phyloP scores from a whole-genome alignment of 2,888 invertebrate genomes.

The Matsumyia berberina region DNA sequence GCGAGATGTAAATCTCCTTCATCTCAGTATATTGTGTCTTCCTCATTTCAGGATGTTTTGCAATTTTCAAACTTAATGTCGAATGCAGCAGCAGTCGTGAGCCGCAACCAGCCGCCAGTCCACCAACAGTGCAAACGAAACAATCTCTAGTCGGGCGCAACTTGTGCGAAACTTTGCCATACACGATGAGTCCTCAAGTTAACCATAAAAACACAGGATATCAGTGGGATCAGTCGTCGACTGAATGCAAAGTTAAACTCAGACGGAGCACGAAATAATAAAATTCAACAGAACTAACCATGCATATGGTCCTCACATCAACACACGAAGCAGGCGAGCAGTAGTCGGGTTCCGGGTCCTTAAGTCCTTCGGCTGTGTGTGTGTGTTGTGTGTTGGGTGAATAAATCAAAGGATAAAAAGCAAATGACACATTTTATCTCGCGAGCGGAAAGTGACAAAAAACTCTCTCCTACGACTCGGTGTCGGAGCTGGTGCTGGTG shows the following conservation, averaged over 20 bases:
- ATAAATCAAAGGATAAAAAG: conserved; percentile 75
- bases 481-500: too few species aligned
- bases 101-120: not conserved
- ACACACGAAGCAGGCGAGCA: conserved; percentile 1
- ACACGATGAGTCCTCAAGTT: conserved; percentile 71
- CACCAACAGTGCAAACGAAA: conserved; percentile 9
- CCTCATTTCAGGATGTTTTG: conserved; percentile 41
- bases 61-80: conserved; percentile 49
- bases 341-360: conserved; percentile 6
- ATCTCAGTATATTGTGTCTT: conserved; percentile 45
- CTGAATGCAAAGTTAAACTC: conserved; percentile 65
- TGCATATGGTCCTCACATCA: conserved; percentile 54
- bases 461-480: conserved; percentile 27
- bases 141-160: conserved; percentile 37
- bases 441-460: conserved; percentile 71
- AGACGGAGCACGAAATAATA: conserved; percentile 59
- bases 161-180: conserved; percentile 60
- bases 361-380: conserved; percentile 41
- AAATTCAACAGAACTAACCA: conserved; percentile 56
- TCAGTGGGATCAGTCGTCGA: conserved; percentile 70
- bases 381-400: conserved; percentile 53
- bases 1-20: conserved; percentile 46
- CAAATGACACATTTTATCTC: conserved; percentile 75
- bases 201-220: conserved; percentile 72
- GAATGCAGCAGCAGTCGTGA: conserved; percentile 22